phyloP scores from a whole-genome alignment of 2,888 invertebrate genomes.

The Tromatobia lineatoria region DNA sequence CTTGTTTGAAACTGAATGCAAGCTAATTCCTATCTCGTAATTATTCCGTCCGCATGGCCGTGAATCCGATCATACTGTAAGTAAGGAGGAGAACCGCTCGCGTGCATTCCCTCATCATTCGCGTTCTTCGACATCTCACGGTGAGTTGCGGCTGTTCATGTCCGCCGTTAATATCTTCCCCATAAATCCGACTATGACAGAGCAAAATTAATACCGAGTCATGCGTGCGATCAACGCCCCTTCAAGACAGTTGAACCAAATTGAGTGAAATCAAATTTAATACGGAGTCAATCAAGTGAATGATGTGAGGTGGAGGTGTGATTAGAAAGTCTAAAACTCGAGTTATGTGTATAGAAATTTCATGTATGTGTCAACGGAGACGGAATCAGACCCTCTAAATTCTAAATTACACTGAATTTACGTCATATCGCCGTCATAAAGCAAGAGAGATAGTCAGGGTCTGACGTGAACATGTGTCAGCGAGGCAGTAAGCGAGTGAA shows the following conservation, averaged over 20 bases:
- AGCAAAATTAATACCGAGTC: slow-evolving; percentile 24
- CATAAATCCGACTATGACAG: slow-evolving; percentile 8
- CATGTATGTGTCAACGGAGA: background rate
- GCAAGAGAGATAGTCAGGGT: slow-evolving; percentile 31
- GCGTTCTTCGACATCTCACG: slow-evolving; percentile 19
- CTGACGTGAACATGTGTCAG: slow-evolving; percentile 65
- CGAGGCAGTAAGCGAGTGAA: slow-evolving; percentile 59
- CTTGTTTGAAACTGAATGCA: slow-evolving; percentile 75
- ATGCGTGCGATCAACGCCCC: background rate
- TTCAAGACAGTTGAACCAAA: background rate
- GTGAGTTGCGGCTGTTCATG: background rate
- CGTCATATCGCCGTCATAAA: slow-evolving; percentile 34
- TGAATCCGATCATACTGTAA: slow-evolving; percentile 66
- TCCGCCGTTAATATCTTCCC: slow-evolving; percentile 15
- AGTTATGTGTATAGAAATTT: background rate
- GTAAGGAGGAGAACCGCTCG: slow-evolving; percentile 23
- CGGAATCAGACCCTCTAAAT: slow-evolving; percentile 32
- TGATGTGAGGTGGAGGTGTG: slow-evolving; percentile 1
- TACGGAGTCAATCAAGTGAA: background rate
- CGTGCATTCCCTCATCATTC: slow-evolving; percentile 39
- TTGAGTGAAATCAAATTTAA: slow-evolving; percentile 18
- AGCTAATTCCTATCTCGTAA: slow-evolving; percentile 76
- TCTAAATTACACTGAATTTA: slow-evolving; percentile 49
- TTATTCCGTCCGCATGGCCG: slow-evolving; percentile 77
- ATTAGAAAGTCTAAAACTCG: background rate